Evolutionary conservation across 2,113 vertebrate species (phyloP), one percentile per base, ranked within the genome.

Genomic region (Mus pahari): DNA sequence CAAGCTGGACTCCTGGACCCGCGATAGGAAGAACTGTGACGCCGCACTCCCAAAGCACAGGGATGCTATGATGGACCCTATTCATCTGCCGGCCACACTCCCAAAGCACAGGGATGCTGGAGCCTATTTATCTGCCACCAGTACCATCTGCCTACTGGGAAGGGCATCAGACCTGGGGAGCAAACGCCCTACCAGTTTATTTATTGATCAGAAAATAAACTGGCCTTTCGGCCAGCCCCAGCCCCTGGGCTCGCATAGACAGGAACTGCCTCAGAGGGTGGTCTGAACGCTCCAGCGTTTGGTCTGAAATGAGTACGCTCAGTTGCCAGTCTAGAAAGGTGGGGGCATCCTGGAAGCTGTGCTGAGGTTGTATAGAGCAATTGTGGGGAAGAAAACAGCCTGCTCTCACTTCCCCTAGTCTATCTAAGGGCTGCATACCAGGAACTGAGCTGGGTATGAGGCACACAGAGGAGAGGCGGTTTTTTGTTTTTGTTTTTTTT

Each of bases 261-360:
- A 0, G 3, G 33, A 3, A 7, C 10, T 11, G 50, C 4, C 2
- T 3, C 31, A 39, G 68, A 75, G 19, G 0, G 28, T 12, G 1
- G 0, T 4, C 13, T 48, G 42, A 17, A 13, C 0, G 0, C 22
- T 7, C 1, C 3, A 1, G 60, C 36, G 0, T 2, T 8, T 2
- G 70, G 36, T 82, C 0, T 24, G 74, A 42, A 62, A 45, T 1
- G 0, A 10, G 9, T 4, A 22, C 17, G 1, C 53, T 19, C 4
- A 3, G 19, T 39, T 55, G 28, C 71, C 2, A 53, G 24, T 22
- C 7, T 31, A 79, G 90, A 58, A 58, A 53, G 70, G 68, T 36
- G 45, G 4, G 75, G 28, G 17, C 45, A 3, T 8, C 19, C 0
- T 1, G 11, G 53, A 28, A 2, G n/a, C 48, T 17, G 0, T 19